phyloP scores from a whole-genome alignment of 2,888 invertebrate species.

The Pheosia gnoma region DNA sequence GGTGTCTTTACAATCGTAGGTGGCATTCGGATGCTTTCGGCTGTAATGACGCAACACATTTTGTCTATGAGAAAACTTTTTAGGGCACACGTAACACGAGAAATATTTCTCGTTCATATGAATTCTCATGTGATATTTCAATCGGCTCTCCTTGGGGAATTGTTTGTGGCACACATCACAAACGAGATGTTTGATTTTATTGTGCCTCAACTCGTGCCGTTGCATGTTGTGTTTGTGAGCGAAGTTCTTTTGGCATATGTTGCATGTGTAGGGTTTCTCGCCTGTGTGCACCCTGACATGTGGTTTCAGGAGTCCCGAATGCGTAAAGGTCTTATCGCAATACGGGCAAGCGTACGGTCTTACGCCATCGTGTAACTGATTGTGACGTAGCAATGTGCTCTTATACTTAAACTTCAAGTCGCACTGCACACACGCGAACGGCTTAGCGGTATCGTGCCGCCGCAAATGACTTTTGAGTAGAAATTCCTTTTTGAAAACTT shows the following conservation, averaged over 20 bases:
- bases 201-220: slow-evolving; percentile 55
- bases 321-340: slow-evolving; percentile 61
- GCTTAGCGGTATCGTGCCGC: slow-evolving; percentile 34
- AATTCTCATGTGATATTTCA: slow-evolving; percentile 65
- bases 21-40: slow-evolving; percentile 61
- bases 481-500: slow-evolving; percentile 38
- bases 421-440: slow-evolving; percentile 32
- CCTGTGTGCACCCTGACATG: slow-evolving; percentile 60
- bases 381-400: slow-evolving; percentile 57
- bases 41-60: slow-evolving; percentile 64
- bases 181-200: slow-evolving; percentile 54
- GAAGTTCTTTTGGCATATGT: slow-evolving; percentile 57
- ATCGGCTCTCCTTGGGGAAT: slow-evolving; percentile 63
- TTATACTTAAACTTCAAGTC: slow-evolving; percentile 57
- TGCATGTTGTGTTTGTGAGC: slow-evolving; percentile 67
- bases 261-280: slow-evolving; percentile 52
- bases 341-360: slow-evolving; percentile 49
- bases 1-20: slow-evolving; percentile 51
- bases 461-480: slow-evolving; percentile 41
- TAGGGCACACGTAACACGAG: slow-evolving; percentile 55
- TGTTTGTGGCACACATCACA: slow-evolving; percentile 64
- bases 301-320: slow-evolving; percentile 39
- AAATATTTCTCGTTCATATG: slow-evolving; percentile 65
- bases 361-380: slow-evolving; percentile 50
- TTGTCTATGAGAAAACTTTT: slow-evolving; percentile 65